These are phyloP conservation scores for Brachionus plicatilis DNA, from an alignment of 1,140 invertebrate genomes.

Conservation along the genomic window DNA sequence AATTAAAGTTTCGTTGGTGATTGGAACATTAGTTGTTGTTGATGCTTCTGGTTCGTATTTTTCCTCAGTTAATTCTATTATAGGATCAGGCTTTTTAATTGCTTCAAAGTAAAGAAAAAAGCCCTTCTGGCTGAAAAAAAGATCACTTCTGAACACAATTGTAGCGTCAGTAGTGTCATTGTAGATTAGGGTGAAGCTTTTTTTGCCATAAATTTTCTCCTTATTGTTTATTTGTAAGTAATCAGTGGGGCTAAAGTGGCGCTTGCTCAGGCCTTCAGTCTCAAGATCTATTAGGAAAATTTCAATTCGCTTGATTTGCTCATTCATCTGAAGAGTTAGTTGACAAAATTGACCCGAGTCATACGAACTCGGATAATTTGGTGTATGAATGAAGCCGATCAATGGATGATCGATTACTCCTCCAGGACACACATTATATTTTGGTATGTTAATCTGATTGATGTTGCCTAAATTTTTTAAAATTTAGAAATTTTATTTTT, in stretches of 20 bases:
- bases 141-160: conserved; percentile 24
- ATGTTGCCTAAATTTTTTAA: neutral
- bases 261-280: neutral
- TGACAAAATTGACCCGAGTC: conserved; percentile 34
- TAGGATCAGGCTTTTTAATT: neutral
- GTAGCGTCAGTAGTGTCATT: conserved; percentile 21
- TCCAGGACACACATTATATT: conserved; percentile 14
- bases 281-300: conserved; percentile 25
- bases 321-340: neutral
- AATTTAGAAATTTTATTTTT: neutral
- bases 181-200: neutral
- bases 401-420: conserved; percentile 8
- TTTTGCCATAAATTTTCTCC: conserved; percentile 20
- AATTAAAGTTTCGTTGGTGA: neutral
- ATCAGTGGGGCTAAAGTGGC: conserved; percentile 9
- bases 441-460: conserved; percentile 4
- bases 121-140: conserved; percentile 23
- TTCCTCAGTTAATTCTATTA: neutral
- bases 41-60: neutral
- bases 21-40: neutral
- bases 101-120: conserved; percentile 20
- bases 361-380: conserved; percentile 18
- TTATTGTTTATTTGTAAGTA: conserved; percentile 38
- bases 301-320: neutral
- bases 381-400: conserved; percentile 10